Evolutionary conservation across 2,888 invertebrate species (phyloP), one percentile per base, ranked within the genome.

Genomic region (Habroteleia sp.): DNA sequence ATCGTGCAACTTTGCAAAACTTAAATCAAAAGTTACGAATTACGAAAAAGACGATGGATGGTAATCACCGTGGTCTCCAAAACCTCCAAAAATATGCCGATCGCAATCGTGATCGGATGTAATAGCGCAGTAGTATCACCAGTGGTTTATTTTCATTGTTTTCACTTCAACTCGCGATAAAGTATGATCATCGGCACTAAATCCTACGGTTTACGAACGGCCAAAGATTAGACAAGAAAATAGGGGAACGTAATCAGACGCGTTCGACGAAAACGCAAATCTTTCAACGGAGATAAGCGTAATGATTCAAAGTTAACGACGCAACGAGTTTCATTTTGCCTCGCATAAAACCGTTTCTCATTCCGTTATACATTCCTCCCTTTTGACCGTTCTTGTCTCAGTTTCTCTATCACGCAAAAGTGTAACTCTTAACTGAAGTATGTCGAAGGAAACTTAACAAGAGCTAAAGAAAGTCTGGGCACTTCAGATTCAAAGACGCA

Each of bases 201-300:
- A 39, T 66, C 46, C 13, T 8, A 1, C 17, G 39, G 29, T 42
- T 58, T 37, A 42, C 23, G 44, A 42, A 60, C 8, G 27, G 23
- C 5, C 35, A 20, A 37, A 58, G 52, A 52, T 48, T 54, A 52
- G 27, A 63, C 31, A 39, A 46, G 73, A 63, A 63, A 42, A 73
- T 71, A 54, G 33, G 78, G 81, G 79, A 80, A 79, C 80, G 81
- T 83, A 85, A 85, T 85, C 84, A 79, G 80, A 79, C 79, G 80
- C 81, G 78, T 82, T 85, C 81, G 82, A 81, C 74, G 75, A 74
- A 68, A 75, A 58, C 74, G 62, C 58, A 58, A 73, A 69, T 66
- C 62, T 73, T 63, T 65, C 60, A 23, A 10, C 14, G 13, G 48
- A 60, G 66, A 65, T 63, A 74, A 75, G 71, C 76, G 58, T 66